These are phyloP conservation scores for Gambusia yucatana DNA, from an alignment of 2,797 vertebrate genomes.

Conservation along the genomic window DNA sequence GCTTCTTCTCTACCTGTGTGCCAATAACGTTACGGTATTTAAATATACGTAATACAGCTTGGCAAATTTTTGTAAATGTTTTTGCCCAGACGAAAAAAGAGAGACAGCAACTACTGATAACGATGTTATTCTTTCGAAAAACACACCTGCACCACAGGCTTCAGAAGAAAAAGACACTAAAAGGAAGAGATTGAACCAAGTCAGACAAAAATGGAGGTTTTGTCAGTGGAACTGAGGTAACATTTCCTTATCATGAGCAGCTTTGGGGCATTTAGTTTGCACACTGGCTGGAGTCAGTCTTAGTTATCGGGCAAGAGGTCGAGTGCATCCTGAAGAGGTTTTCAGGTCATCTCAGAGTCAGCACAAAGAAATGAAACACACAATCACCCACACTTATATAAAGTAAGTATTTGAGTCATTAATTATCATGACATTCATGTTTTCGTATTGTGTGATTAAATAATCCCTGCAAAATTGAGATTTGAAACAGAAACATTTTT, in stretches of 20 bases:
- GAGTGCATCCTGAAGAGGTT: background rate
- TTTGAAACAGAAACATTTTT: background rate
- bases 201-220: background rate
- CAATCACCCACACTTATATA: background rate
- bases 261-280: conserved; percentile 1
- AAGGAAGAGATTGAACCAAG: background rate
- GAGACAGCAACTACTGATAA: too few relatives aligned
- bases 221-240: background rate
- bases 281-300: background rate
- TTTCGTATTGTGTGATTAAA: background rate
- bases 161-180: too few relatives aligned
- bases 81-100: too few relatives aligned
- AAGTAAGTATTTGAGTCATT: background rate
- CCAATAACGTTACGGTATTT: too few relatives aligned
- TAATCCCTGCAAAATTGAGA: background rate
- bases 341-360: background rate
- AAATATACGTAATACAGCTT: too few relatives aligned
- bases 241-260: background rate
- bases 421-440: background rate
- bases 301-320: background rate
- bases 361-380: background rate
- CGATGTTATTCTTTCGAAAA: too few relatives aligned
- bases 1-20: too few relatives aligned
- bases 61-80: too few relatives aligned
- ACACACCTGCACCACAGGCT: too few relatives aligned